Base-by-base conservation (phyloP, 64 coral and sea anemone species). In the Acropora tenuis region DNA sequence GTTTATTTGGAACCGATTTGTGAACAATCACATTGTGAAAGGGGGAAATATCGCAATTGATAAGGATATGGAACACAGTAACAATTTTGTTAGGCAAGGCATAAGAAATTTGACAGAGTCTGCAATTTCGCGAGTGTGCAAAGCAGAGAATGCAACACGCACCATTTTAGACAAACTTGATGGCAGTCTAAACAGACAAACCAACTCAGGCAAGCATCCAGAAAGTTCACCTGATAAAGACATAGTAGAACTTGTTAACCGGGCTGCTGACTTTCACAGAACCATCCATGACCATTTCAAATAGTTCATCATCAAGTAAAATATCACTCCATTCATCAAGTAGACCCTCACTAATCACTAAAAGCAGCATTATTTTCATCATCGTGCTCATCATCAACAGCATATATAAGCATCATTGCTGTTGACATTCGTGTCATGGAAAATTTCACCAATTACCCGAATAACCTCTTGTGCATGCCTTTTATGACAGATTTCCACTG, bases 11-110 rank as follows among this genome's bases (percentile, higher is more conserved):
- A 90, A 94, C 67, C 78, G 88, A 17, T 86, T 74, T 45, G 80
- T 90, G n/a, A 94, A 90, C 48, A 94, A 94, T 86, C 53, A 79
- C 17, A 79, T 87, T 13, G 84, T 79, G 41, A 86, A 63, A 71
- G 88, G 93, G 10, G 30, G 53, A 48, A 94, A 94, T 79, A 86
- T 94, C 72, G 88, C 93, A 41, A 52, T 90, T 68, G 80, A 90
- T 86, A 80, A 90, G 80, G 43, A 53, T 8, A 90, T 81, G 61
- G 93, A 94, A 48, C 93, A 94, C 19, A 94, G 93, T 60, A 63
- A 63, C 59, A 63, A 63, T 63, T 63, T 63, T 63, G 59, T 63
- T 63, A 63, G 15, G 59, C 59, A 94, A 65, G 63, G 77, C 12
- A 93, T 88, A 77, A 93, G 72, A 80, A 93, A 93, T 63, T 17